Conservation (phyloP, 2,888 invertebrate genomes). For the Orthonychiurus folsomi region DNA sequence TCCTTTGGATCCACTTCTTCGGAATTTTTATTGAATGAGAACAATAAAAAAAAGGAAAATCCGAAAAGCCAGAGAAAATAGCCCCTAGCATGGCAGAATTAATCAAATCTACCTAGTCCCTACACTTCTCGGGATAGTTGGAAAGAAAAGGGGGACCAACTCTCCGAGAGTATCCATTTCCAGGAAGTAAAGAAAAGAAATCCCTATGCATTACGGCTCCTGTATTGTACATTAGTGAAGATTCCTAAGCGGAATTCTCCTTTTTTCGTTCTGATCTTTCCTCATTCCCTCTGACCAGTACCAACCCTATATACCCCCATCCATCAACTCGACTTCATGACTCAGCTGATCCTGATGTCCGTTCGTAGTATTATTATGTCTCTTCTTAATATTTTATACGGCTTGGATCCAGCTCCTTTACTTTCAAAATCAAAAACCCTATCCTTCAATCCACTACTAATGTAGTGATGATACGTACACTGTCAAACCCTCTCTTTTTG, state of each 20-base stretch:
- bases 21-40: background rate
- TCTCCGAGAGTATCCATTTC: background rate
- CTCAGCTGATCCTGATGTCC: background rate
- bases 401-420: background rate
- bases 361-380: background rate
- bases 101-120: background rate
- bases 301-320: background rate
- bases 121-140: too few species aligned
- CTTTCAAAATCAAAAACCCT: background rate
- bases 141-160: too few species aligned
- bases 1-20: background rate
- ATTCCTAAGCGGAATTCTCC: too few species aligned
- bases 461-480: too few species aligned
- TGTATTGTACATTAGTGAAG: background rate
- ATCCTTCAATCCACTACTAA: too few species aligned
- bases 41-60: constrained; percentile 1
- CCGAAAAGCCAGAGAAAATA: background rate
- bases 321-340: background rate
- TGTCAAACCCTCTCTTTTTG: too few species aligned
- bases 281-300: too few species aligned
- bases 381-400: background rate
- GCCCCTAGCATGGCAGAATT: background rate
- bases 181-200: background rate
- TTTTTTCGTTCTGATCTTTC: too few species aligned
- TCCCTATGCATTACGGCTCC: background rate